phyloP scores from a whole-genome alignment of 2,888 invertebrate species.

The Anaspis maculata region DNA sequence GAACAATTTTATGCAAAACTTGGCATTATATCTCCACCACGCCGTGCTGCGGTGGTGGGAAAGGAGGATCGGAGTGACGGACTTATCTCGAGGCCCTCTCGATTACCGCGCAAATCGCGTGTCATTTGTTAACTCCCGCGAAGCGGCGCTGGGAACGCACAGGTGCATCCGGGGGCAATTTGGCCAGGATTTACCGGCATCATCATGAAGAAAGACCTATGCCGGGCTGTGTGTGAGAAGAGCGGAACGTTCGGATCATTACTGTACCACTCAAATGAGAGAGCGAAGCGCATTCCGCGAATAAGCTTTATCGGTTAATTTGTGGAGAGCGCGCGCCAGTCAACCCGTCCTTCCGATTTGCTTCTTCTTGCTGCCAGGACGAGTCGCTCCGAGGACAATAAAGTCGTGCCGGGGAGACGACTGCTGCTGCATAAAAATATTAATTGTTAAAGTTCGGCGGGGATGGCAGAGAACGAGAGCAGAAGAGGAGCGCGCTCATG shows the following conservation, averaged over 20 bases:
- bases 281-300: background rate
- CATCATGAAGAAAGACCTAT: background rate
- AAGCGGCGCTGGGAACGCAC: slow-evolving; percentile 35
- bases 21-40: slow-evolving; percentile 33
- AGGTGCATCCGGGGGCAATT: slow-evolving; percentile 37
- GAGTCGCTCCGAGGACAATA: slow-evolving; percentile 36
- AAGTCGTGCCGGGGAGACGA: too few species aligned
- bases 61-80: slow-evolving; percentile 25
- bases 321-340: too few species aligned
- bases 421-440: slow-evolving; percentile 41
- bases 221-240: too few species aligned
- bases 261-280: background rate
- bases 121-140: slow-evolving; percentile 38
- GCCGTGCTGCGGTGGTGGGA: slow-evolving; percentile 8
- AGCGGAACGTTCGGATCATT: slow-evolving; percentile 2
- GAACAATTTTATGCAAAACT: slow-evolving; percentile 38
- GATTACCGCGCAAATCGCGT: slow-evolving; percentile 40
- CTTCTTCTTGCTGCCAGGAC: too few species aligned
- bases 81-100: slow-evolving; percentile 32
- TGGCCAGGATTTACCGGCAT: slow-evolving; percentile 35
- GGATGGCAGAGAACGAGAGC: slow-evolving; percentile 20
- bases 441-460: slow-evolving; percentile 40
- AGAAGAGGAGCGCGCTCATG: slow-evolving; percentile 21
- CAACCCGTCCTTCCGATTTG: too few species aligned
- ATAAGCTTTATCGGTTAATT: slow-evolving; percentile 4